Evolutionary conservation across 92 coral and sea anemone genomes (phyloP), one percentile per base, ranked within the genome.

Genomic region (Epizoanthus stellaris): DNA sequence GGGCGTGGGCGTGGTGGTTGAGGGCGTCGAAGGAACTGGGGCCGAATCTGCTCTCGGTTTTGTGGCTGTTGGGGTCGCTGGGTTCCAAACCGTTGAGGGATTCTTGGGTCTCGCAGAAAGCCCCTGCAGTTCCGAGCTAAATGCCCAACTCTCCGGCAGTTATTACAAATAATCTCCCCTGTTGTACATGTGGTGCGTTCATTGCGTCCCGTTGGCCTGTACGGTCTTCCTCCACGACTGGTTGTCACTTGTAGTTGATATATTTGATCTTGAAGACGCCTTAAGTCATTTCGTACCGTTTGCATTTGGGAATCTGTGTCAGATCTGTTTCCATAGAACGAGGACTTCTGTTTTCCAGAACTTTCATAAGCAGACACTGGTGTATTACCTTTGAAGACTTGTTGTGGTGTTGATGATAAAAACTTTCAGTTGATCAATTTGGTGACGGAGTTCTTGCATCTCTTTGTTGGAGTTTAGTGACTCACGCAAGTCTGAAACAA

Each of bases 141-240:
- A 23, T 23, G 25, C 25, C 25, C 88, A 60, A 85, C 82, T 17
- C 80, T 39, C 1, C 30, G 88, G 38, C 88, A 85, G 88, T 63
- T 57, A 21, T 85, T 85, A 36, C 88, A 85, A 43, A 85, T 75
- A 0, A 58, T 61, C 61, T 74, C 81, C 13, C 81, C 81, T 57
- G 75, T 69, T 3, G 71, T 84, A n/a, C n/a, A n/a, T 15, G 87
- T 72, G n/a, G 87, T 72, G n/a, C 87, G 47, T 49, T 56, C 81
- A 42, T 72, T 84, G 5, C 81, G 23, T 67, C 36, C 71, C 8
- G 39, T 67, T 7, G 40, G 71, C 40, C 17, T 67, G 38, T 67
- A 67, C 4, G 45, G 2, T 8, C 71, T 36, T 9, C 73, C 73
- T 34, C 0, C 3, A 11, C 74, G 54, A 17, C 40, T 69, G 16